phyloP scores from a whole-genome alignment of 2,113 vertebrate species.

The Ornithorhynchus anatinus region DNA sequence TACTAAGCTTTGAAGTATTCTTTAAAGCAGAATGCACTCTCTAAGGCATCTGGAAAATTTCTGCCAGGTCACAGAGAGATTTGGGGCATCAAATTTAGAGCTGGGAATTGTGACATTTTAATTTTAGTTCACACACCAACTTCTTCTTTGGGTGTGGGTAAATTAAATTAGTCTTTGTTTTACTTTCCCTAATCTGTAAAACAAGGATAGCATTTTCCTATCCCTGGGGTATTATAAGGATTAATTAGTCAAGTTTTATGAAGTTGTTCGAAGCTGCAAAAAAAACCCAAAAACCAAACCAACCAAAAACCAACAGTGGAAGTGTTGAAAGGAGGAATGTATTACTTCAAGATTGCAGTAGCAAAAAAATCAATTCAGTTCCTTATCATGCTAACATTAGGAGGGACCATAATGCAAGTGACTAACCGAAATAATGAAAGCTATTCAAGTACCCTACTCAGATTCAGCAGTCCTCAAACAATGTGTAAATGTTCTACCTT shows the following conservation, averaged over 20 bases:
- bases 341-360: not conserved
- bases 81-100: not conserved
- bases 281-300: not conserved
- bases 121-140: not conserved
- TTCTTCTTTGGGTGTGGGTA: not conserved
- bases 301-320: not conserved
- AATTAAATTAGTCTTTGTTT: not conserved
- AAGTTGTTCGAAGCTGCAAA: not conserved
- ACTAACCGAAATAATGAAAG: too few relatives aligned
- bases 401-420: too few relatives aligned
- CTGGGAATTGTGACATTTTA: not conserved
- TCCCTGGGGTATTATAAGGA: not conserved
- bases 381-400: too few relatives aligned
- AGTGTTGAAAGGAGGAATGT: not conserved
- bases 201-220: conserved; percentile 1
- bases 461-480: too few relatives aligned
- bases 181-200: not conserved
- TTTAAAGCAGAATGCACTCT: not conserved
- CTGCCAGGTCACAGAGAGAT: not conserved
- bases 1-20: not conserved
- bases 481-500: too few relatives aligned
- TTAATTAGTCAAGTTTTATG: not conserved
- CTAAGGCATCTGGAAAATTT: not conserved
- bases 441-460: too few relatives aligned
- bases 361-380: too few relatives aligned